Base-by-base conservation (phyloP, 2,797 vertebrate species). In the Prunella strophiata region DNA sequence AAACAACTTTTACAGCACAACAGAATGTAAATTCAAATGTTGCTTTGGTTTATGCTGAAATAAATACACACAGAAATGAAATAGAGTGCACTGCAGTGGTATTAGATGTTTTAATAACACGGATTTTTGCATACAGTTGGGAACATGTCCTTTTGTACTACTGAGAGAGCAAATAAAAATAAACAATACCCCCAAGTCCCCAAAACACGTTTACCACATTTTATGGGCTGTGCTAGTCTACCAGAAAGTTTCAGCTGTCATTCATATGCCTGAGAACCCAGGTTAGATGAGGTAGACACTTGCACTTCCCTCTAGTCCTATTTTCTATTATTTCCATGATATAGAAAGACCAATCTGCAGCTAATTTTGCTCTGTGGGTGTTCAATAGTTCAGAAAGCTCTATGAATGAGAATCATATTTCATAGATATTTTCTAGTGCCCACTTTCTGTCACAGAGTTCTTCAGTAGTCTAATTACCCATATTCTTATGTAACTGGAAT, bases 401-500 rank as follows among this genome's bases (percentile, higher is more conserved):
- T 86, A 57, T 97, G 95, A 95, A 95, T 97, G 95, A 91, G 85
- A 96, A 94, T 91, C 58, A 63, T 89, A 81, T 88, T 95, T 95
- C 85, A 93, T 79, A 95, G 86, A 83, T 91, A 89, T 85, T 93
- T 96, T 77, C 88, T 90, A 91, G 82, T 94, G 94, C 89, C 88
- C 94, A 89, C 83, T 94, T 58, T 92, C 82, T 94, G 92, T 85
- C 92, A 95, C n/a, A 80, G 66, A 77, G 61, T 89, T 93, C 89
- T 88, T 95, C 79, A 88, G 45, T 79, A 84, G 66, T 50, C 79
- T 92, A 95, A 95, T 94, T 95, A 71, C 52, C 48, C 59, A 82
- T 88, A 90, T 84, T 85, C 58, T 97, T 94, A 95, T 66, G 30
- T 91, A 96, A 96, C 55, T 58, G 25, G 50, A 93, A 93, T 95